A percentile compares a stretch with the other conserved stretches of the same genome.
Evolutionary conservation across 92 coral and sea anemone genomes (phyloP).

Genomic region (Ricordea florida): DNA sequence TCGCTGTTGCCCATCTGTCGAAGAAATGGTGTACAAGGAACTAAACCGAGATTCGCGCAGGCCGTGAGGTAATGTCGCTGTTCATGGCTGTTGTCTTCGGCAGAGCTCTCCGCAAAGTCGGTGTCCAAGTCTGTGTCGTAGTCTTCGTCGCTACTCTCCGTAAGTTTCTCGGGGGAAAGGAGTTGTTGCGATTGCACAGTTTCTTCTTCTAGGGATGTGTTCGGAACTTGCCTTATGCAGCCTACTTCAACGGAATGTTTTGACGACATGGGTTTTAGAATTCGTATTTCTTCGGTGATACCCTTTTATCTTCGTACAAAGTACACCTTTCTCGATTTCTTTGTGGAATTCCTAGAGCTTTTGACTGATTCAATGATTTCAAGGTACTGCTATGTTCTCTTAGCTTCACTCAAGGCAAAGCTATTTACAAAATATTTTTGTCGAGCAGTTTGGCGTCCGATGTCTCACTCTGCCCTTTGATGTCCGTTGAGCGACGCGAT

Average conservation of each 20-base stretch:
- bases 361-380: neutral
- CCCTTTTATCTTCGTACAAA: neutral
- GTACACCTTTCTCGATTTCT: neutral
- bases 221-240: slow-evolving; percentile 75
- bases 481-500: neutral
- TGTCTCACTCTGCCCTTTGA: neutral
- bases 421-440: neutral
- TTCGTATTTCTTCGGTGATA: too few relatives aligned
- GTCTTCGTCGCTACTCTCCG: slow-evolving; percentile 74
- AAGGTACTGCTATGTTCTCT: neutral
- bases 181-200: too few relatives aligned
- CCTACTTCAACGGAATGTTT: slow-evolving; percentile 56
- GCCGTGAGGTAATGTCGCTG: slow-evolving; percentile 71
- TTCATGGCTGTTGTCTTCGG: slow-evolving; percentile 51
- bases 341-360: too few relatives aligned
- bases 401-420: neutral
- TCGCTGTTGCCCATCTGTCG: slow-evolving; percentile 78
- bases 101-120: slow-evolving; percentile 18
- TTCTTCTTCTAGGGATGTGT: slow-evolving; percentile 18
- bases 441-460: neutral
- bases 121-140: slow-evolving; percentile 91
- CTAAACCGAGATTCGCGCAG: slow-evolving; percentile 75
- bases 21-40: slow-evolving; percentile 88
- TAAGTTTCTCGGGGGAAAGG: slow-evolving; percentile 17
- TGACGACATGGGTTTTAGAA: slow-evolving; percentile 24